phyloP scores from a whole-genome alignment of 2,113 vertebrate genomes.

The Euleptes europaea region DNA sequence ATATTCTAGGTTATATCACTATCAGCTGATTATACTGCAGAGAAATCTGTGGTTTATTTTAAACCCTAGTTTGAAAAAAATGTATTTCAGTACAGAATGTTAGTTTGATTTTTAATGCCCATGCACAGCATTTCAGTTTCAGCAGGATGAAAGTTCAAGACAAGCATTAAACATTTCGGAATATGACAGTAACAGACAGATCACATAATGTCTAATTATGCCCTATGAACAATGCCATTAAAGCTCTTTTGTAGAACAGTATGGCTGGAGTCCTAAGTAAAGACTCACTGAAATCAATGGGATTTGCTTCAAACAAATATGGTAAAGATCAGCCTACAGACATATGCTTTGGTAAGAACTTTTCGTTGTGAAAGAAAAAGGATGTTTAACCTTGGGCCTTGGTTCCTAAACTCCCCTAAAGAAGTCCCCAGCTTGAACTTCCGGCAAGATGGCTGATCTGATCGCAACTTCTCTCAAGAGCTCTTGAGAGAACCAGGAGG shows the following conservation, averaged over 20 bases:
- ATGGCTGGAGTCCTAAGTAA: neutral
- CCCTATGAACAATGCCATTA: conserved; percentile 10
- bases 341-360: neutral
- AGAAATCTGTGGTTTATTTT: conserved; percentile 72
- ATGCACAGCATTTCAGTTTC: conserved; percentile 40
- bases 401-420: neutral
- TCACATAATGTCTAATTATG: conserved; percentile 16
- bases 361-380: neutral
- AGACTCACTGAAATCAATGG: neutral
- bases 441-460: no score
- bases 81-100: conserved; percentile 52
- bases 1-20: conserved; percentile 75
- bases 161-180: conserved; percentile 42
- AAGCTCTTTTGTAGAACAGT: conserved; percentile 2
- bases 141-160: conserved; percentile 49
- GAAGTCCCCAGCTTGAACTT: no score
- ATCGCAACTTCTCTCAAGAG: no score
- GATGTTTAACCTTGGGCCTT: neutral
- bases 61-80: conserved; percentile 65
- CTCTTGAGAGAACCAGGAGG: no score
- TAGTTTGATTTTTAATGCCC: conserved; percentile 58
- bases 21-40: conserved; percentile 67
- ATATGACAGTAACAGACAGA: conserved; percentile 31
- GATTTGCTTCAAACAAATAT: neutral
- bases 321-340: neutral